Evolutionary conservation across 2,797 vertebrate species (phyloP), one percentile per base, ranked within the genome.

Genomic region (Podargus strigoides): DNA sequence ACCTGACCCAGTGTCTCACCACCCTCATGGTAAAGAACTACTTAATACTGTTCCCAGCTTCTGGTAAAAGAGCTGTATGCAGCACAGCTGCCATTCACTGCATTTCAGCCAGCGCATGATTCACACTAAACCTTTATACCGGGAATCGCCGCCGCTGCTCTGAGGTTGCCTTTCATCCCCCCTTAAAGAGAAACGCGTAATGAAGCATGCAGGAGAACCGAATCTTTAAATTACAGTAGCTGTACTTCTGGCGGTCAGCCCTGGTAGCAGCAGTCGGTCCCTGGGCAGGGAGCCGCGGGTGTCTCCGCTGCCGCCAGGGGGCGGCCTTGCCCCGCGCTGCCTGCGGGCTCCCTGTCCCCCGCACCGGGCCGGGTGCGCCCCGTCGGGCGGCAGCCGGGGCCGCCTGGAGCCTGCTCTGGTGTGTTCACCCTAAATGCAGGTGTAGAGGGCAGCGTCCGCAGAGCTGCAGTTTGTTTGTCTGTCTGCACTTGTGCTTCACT

Each of bases 171-270:
- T 28, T 39, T 39, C 70, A 1, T 39, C 34, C 47, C 13, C 10
- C 11, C 37, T 5, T 11, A 5, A 37, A 7, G 28, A 7, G n/a
- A 32, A 27, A 11, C 3, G 18, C 3, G n/a, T n/a, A n/a, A n/a
- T n/a, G n/a, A n/a, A n/a, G n/a, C 20, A 0, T 2, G 67, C 55
- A 3, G 73, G 15, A 24, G 27, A 2, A 10, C 26, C 0, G 8
- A 46, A 23, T 6, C 67, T 34, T 36, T 21, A 15, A 0, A 9
- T 36, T 21, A 14, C 42, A 0, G 0, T 0, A 66, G 6, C 73
- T 32, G 17, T 26, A 4, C 14, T 7, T 9, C 6, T 7, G 70
- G 14, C 41, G 41, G n/a, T n/a, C n/a, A 6, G 44, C 49, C 12
- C 32, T 3, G 44, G 2, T 4, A 5, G 62, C 24, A 1, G 44